Evolutionary conservation across 2,113 vertebrate species (phyloP), one percentile per base, ranked within the genome.

Genomic region (Lampris incognitus): DNA sequence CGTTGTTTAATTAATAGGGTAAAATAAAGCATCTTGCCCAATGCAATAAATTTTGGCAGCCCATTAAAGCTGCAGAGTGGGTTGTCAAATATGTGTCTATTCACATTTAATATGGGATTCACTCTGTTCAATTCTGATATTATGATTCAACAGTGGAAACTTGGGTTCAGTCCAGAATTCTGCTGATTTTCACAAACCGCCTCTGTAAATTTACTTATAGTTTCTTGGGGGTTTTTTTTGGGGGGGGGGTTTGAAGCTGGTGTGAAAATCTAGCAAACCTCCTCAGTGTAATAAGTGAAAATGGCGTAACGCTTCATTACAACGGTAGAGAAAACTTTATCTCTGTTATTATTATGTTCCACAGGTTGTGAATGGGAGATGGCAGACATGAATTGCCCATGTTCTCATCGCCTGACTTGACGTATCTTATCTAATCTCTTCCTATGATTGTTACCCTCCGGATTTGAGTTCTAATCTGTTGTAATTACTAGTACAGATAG

Each of bases 401-500:
- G 56, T 63, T 39, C 39, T 72, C 39, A 62, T 72, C 39, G 36
- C 60, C 64, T 54, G 60, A 64, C 60, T 64, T 55, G 60, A 73
- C 70, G 55, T 64, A 64, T 73, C 24, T 55, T 64, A 64, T 73
- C 71, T 50, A 74, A 74, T 76, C 65, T 62, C 48, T 49, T 36
- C 38, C 49, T 49, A 24, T 52, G 74, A 69, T 58, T 63, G 59
- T 49, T 74, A 41, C 62, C 52, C 71, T 64, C 70, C 52, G 40
- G 60, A 50, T 66, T 74, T 65, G 36, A 48, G 36, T 39, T 74
- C 40, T 57, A 66, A 74, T 74, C 72, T 57, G 66, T 55, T 74
- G 75, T 81, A 75, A 81, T 87, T 78, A 62, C 37, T 46, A 24
- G 24, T 24, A 38, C 59, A 64, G 67, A 79, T 66, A 65, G 68